Percentiles rank a stretch among this genome's conserved stretches.
Evolutionary conservation across 2,888 invertebrate species (phyloP).

Genomic region (Habroteleia sp.): DNA sequence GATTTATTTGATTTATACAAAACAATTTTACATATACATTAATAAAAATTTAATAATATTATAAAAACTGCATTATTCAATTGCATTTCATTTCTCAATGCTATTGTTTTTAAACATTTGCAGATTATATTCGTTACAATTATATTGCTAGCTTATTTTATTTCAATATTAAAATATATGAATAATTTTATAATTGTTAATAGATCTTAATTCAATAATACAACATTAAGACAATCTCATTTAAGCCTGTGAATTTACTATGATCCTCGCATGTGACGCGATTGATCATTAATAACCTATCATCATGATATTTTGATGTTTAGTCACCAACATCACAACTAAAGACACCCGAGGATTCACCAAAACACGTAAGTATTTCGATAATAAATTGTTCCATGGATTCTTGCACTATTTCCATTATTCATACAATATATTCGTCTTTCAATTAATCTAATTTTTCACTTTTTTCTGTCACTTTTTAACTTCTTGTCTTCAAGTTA

Average conservation of each 20-base stretch:
- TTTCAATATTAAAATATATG: too few species aligned
- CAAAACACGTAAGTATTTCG: conserved; percentile 76
- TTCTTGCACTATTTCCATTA: conserved; percentile 17
- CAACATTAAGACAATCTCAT: conserved; percentile 24
- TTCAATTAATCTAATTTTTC: too few species aligned
- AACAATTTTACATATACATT: too few species aligned
- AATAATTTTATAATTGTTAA: conserved; percentile 31
- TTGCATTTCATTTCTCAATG: too few species aligned
- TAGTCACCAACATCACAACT: conserved; percentile 76
- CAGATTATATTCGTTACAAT: not conserved
- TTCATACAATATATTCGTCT: conserved; percentile 1
- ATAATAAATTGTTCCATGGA: conserved; percentile 14
- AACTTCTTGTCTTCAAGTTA: too few species aligned
- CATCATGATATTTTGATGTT: conserved; percentile 76
- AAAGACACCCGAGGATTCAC: conserved; percentile 76
- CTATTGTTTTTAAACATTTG: not conserved
- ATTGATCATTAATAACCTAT: conserved; percentile 74
- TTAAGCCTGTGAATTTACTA: conserved; percentile 15
- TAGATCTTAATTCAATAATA: conserved; percentile 40
- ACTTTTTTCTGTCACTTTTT: too few species aligned
- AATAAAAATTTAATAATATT: too few species aligned
- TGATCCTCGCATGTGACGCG: conserved; percentile 68
- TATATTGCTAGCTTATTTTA: too few species aligned
- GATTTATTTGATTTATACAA: too few species aligned
- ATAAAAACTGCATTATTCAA: too few species aligned